phyloP scores from a whole-genome alignment of 2,113 vertebrate species.

The Neomonachus schauinslandi region DNA sequence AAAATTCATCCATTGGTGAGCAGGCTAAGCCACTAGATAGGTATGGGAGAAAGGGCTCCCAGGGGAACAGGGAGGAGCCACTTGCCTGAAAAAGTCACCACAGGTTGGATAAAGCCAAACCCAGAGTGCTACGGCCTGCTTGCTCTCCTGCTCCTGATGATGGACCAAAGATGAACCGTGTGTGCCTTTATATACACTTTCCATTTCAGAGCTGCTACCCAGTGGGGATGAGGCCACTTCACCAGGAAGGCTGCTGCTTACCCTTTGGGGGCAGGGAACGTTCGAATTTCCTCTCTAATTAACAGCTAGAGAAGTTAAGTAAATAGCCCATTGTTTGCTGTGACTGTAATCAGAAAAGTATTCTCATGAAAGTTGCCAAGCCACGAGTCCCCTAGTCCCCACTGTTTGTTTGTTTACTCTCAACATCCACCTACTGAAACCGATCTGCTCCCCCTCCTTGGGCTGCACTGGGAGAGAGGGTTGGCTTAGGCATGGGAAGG shows the following conservation, averaged over 20 bases:
- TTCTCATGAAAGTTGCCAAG: background rate
- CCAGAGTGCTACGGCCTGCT: fast-evolving
- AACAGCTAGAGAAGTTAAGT: conserved; percentile 24
- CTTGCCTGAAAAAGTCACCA: background rate
- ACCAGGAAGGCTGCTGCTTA: background rate
- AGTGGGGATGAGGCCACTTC: background rate
- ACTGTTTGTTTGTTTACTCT: background rate
- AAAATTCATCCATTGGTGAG: background rate
- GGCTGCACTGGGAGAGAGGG: background rate
- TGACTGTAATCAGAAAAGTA: background rate
- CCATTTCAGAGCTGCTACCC: background rate
- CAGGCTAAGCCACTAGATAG: background rate
- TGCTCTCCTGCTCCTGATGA: background rate
- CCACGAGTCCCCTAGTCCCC: background rate
- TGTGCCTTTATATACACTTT: too few species aligned
- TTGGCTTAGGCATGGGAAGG: too few species aligned
- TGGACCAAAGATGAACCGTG: background rate
- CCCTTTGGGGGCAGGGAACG: background rate
- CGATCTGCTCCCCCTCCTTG: background rate
- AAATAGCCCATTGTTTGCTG: conserved; percentile 64
- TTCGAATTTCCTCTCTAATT: conserved; percentile 52
- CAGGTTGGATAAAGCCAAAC: too few species aligned
- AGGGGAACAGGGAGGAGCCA: background rate
- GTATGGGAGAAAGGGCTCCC: background rate
- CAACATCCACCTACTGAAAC: background rate